Conservation (phyloP, 2,797 vertebrate genomes). For the Pitangus sulphuratus region DNA sequence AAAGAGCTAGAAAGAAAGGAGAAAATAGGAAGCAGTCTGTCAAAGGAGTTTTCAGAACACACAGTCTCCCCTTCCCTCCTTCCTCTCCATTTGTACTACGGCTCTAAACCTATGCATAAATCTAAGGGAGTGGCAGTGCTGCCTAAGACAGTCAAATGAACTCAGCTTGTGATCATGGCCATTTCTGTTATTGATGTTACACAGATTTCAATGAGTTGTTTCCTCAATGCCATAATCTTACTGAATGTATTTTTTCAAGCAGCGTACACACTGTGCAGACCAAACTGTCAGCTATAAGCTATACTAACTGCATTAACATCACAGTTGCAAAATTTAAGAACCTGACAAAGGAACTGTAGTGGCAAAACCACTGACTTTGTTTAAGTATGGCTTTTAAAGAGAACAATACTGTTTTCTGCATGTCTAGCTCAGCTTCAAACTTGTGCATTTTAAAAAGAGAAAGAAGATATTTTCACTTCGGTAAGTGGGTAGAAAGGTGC, state of each 20-base stretch:
- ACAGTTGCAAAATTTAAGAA: not conserved
- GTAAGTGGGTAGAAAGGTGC: not conserved
- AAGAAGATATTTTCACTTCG: not conserved
- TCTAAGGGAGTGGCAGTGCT: not conserved
- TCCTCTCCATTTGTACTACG: not conserved
- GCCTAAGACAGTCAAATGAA: not conserved
- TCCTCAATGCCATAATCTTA: not conserved
- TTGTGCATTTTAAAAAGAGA: not conserved
- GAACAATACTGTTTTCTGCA: not conserved
- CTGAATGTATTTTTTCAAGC: not conserved
- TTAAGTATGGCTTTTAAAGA: not conserved
- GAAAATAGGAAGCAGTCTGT: not conserved
- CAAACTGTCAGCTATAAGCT: not conserved
- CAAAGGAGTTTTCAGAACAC: not conserved
- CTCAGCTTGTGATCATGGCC: not conserved
- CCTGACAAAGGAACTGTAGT: not conserved
- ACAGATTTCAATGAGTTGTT: not conserved
- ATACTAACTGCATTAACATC: not conserved
- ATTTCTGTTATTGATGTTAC: not conserved
- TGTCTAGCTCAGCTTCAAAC: not conserved
- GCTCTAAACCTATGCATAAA: not conserved
- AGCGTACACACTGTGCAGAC: not conserved
- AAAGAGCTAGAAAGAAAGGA: not conserved
- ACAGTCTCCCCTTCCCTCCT: not conserved
- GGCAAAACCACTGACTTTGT: not conserved